Base-by-base conservation (phyloP, 2,888 invertebrate genomes). In the Deilephila porcellus region DNA sequence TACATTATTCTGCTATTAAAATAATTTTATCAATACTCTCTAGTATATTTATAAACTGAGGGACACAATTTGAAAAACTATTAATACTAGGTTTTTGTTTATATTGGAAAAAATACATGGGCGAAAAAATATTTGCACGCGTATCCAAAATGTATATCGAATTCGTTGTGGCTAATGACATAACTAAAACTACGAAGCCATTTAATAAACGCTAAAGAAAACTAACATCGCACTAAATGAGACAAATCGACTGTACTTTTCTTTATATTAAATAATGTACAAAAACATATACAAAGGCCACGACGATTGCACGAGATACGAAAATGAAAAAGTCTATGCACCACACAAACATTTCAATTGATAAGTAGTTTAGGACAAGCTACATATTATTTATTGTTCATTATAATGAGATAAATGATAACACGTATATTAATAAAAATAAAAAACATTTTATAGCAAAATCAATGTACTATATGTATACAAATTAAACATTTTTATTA, bases 271-370 rank as follows among this genome's bases (percentile, higher is more conserved):
- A 25, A 73, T 60, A 67, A 76, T 64, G 70, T 72, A 72, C 67
- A 60, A 32, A 74, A 14, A 74, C 71, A 14, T 45, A 20, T 59
- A 4, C 29, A 60, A 25, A 73, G 14, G 67, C 67, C 64, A 45
- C 67, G 25, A 67, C 37, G 63, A 76, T 76, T 76, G 76, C 76
- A 76, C 76, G 60, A 60, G 53, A 76, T 64, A 70, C 60, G 45
- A 72, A 73, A 29, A 56, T 56, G 19, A 74, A 73, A 62, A 70
- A 73, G 73, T 72, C 73, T 74, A 74, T 34, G 73, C 76, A 76
- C 76, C 76, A 73, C 67, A 37, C 34, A 25, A 29, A 71, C 19
- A 71, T 67, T 71, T 64, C 14, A 14, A 67, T 67, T 25, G 17
- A 67, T 67, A 45, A 52, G 29, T n/a, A 67, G 52, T 67, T 67